Evolutionary conservation across 2,888 invertebrate species (phyloP), one percentile per base, ranked within the genome.

Genomic region (Spodoptera exigua): DNA sequence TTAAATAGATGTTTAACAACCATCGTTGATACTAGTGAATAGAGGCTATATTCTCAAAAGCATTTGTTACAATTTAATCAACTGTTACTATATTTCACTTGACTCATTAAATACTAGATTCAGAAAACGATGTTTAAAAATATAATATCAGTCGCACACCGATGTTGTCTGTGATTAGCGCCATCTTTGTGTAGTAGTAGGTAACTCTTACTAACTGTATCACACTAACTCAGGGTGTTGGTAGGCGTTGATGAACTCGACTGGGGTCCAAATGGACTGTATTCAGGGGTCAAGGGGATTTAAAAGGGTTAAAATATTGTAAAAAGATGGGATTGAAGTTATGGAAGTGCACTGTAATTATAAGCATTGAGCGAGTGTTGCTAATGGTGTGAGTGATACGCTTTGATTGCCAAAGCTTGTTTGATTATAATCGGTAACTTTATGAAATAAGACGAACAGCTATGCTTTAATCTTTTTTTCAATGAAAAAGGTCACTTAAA

Each of bases 401-500:
- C 86, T 87, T 88, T 83, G 83, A 79, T 68, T 81, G 84, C 85
- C 85, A 85, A 87, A 85, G 86, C 85, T 87, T 81, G 70, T 74
- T 78, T 80, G 78, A 75, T 78, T 78, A 79, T 75, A 72, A 74
- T 74, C 60, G 66, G 59, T 72, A 64, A 76, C 73, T 78, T 73
- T 76, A 70, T 70, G 69, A 63, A 62, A 55, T 69, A 70, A 75
- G 67, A 77, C 70, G 61, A 70, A 63, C 70, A 61, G 61, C 74
- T 72, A 77, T 81, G 79, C 77, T 81, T 84, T 84, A 80, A 82
- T 74, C 71, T 75, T 78, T 75, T 78, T 79, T 72, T 88, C 81
- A 83, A 82, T 81, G 84, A 86, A 85, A 85, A 82, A 85, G 84
- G 84, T 89, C 89, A 90, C 91, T 90, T 72, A 84, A 87, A 89